Conservation (phyloP, 2,888 invertebrate genomes). For the Cabera pusaria region DNA sequence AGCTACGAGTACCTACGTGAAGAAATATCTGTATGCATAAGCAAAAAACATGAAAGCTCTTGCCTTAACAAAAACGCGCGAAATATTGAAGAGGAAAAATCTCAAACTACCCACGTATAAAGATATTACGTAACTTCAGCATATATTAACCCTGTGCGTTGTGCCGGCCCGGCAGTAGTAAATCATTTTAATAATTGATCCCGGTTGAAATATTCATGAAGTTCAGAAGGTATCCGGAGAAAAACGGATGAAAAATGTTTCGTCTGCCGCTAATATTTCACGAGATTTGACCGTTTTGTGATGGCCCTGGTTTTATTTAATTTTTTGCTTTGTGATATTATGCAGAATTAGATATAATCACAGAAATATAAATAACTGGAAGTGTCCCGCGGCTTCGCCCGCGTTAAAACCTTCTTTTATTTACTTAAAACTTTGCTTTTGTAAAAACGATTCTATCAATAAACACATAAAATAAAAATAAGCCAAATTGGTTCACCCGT, state of each 20-base stretch:
- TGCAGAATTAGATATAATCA: conserved; percentile 3
- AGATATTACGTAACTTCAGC: conserved; percentile 46
- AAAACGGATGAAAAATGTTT: conserved; percentile 74
- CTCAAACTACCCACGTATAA: conserved; percentile 36
- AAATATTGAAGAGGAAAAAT: conserved; percentile 36
- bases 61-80: too few relatives aligned
- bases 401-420: too few relatives aligned
- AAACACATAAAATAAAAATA: too few relatives aligned
- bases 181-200: conserved; percentile 83
- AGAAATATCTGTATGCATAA: too few relatives aligned
- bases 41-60: too few relatives aligned
- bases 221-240: conserved; percentile 65
- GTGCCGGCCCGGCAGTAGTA: conserved; percentile 60
- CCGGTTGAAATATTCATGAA: conserved; percentile 78
- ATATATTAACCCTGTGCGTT: conserved; percentile 52
- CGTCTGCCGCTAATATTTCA: conserved; percentile 56
- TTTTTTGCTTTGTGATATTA: conserved; percentile 17
- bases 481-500: too few relatives aligned
- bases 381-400: too few relatives aligned
- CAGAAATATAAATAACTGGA: too few relatives aligned
- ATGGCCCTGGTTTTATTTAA: conserved; percentile 40
- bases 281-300: conserved; percentile 55
- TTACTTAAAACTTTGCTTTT: too few relatives aligned
- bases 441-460: too few relatives aligned
- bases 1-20: too few relatives aligned